These are phyloP conservation scores for Oxyscelio sp. DNA, from an alignment of 2,888 invertebrate genomes.

Conservation along the genomic window DNA sequence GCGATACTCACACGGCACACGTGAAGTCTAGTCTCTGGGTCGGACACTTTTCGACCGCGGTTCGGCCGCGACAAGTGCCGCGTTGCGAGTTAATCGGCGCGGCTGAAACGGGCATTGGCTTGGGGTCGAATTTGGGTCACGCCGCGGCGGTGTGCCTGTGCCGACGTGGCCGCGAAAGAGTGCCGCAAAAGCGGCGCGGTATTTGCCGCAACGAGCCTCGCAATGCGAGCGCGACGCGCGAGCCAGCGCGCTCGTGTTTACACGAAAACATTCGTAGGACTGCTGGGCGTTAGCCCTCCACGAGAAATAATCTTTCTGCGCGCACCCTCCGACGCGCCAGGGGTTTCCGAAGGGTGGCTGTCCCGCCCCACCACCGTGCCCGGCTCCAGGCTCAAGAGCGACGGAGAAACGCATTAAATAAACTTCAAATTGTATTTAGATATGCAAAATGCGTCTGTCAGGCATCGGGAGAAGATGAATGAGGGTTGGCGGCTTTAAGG, in stretches of 20 bases:
- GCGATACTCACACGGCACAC: slow-evolving; percentile 62
- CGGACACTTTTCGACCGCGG: slow-evolving; percentile 38
- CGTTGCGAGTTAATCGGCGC: slow-evolving; percentile 19
- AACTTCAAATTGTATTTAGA: slow-evolving; percentile 69
- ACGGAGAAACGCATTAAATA: slow-evolving; percentile 60
- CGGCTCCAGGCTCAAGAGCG: slow-evolving; percentile 59
- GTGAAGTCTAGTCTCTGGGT: slow-evolving; percentile 30
- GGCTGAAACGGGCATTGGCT: slow-evolving; percentile 46
- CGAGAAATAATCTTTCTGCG: slow-evolving; percentile 72
- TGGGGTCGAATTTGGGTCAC: slow-evolving; percentile 52
- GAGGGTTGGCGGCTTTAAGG: too few relatives aligned
- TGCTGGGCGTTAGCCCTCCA: slow-evolving; percentile 74
- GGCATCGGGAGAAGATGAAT: too few relatives aligned
- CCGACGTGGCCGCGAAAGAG: slow-evolving; percentile 43
- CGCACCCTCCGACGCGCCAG: slow-evolving; percentile 77
- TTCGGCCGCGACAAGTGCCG: slow-evolving; percentile 21
- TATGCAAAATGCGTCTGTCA: too few relatives aligned
- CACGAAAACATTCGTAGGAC: slow-evolving; percentile 73
- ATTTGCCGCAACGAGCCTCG: slow-evolving; percentile 51
- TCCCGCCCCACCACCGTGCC: slow-evolving; percentile 51
- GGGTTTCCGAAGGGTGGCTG: slow-evolving; percentile 65
- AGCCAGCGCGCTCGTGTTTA: slow-evolving; percentile 64
- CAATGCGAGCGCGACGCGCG: slow-evolving; percentile 29
- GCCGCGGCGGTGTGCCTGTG: slow-evolving; percentile 35
- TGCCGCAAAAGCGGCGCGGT: slow-evolving; percentile 51